Evolutionary conservation across 2,113 vertebrate species (phyloP).

Genomic region (Semicossyphus pulcher): DNA sequence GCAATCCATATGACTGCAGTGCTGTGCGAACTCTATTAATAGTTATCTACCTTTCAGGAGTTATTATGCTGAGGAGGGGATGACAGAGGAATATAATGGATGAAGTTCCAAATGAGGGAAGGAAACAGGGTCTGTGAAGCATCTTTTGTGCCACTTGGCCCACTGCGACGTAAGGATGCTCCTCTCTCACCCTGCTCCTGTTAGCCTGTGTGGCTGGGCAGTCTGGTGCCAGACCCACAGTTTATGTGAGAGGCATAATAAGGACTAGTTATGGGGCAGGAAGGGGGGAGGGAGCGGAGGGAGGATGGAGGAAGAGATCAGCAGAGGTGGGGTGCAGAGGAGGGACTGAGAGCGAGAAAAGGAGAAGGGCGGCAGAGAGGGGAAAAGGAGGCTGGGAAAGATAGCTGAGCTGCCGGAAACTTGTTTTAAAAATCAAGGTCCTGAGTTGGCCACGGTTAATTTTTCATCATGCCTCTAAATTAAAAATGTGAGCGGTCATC

Average conservation of each 20-base stretch:
- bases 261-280: constrained; percentile 73
- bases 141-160: constrained; percentile 60
- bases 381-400: constrained; percentile 23
- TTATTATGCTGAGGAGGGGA: constrained; percentile 80
- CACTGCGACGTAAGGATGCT: constrained; percentile 44
- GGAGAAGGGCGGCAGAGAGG: constrained; percentile 28
- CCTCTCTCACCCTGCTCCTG: constrained; percentile 51
- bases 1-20: constrained; percentile 81
- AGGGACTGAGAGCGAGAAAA: constrained; percentile 26
- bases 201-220: constrained; percentile 51
- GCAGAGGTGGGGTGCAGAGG: constrained; percentile 26
- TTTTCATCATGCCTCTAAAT: constrained; percentile 84
- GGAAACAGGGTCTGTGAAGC: constrained; percentile 54
- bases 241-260: constrained; percentile 76
- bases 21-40: constrained; percentile 83
- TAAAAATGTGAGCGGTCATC: constrained; percentile 86
- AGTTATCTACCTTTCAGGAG: constrained; percentile 84
- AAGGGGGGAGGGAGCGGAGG: constrained; percentile 11
- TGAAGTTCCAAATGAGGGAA: constrained; percentile 69
- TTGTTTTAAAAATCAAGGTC: constrained; percentile 78
- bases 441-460: constrained; percentile 75
- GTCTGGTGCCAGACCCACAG: constrained; percentile 59
- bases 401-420: constrained; percentile 13
- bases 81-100: constrained; percentile 75
- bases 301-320: constrained; percentile 41